These are phyloP conservation scores for Meganola albula DNA, from an alignment of 2,888 invertebrate genomes.

Conservation along the genomic window DNA sequence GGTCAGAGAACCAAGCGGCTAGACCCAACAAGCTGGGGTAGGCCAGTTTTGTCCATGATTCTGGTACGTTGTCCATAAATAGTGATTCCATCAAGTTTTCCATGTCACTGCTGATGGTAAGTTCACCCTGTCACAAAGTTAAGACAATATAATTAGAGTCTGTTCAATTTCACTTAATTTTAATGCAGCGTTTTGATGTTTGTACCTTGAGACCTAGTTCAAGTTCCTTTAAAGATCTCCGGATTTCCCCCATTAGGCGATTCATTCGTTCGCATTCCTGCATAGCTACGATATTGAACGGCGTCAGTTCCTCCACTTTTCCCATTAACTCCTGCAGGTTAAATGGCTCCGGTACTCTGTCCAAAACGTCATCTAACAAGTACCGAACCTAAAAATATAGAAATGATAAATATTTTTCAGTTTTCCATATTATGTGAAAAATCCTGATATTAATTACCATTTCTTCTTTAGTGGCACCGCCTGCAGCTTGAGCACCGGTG, in stretches of 20 bases:
- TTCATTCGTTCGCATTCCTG: slow-evolving; percentile 98
- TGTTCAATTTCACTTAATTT: not conserved
- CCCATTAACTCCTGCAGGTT: slow-evolving; percentile 90
- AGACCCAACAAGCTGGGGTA: slow-evolving; percentile 92
- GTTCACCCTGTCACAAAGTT: slow-evolving; percentile 82
- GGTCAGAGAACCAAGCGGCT: slow-evolving; percentile 92
- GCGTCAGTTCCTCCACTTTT: slow-evolving; percentile 92
- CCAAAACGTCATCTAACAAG: slow-evolving; percentile 90
- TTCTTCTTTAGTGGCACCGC: slow-evolving; percentile 88
- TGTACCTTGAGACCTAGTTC: slow-evolving; percentile 91
- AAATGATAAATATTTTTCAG: not conserved
- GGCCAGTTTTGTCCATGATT: slow-evolving; percentile 89
- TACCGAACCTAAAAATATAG: slow-evolving; percentile 81
- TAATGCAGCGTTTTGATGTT: not conserved
- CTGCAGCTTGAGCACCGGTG: slow-evolving; percentile 82
- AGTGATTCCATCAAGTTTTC: slow-evolving; percentile 89
- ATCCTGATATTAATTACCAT: slow-evolving; percentile 65
- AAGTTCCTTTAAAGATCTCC: slow-evolving; percentile 88
- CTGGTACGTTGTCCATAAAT: slow-evolving; percentile 94
- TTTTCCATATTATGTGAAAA: not conserved
- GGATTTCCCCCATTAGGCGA: slow-evolving; percentile 87
- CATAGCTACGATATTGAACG: slow-evolving; percentile 93
- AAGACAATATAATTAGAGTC: not conserved
- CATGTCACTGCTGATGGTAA: slow-evolving; percentile 96
- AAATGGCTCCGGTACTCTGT: slow-evolving; percentile 93